phyloP scores from a whole-genome alignment of 1,140 invertebrate species.

The Brachystomella parvula region DNA sequence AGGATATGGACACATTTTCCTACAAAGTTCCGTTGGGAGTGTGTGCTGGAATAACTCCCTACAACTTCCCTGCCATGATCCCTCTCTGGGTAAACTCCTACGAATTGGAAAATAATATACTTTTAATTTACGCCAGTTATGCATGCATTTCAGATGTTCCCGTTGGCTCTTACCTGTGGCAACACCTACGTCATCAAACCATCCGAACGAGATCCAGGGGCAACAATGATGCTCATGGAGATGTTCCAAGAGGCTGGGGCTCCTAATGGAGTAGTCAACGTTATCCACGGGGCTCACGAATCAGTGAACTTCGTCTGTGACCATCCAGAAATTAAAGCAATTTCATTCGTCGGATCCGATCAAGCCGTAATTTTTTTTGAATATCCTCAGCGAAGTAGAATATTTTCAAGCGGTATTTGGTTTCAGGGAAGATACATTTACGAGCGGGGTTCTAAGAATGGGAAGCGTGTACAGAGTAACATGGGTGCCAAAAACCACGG shows the following conservation, averaged over 20 bases:
- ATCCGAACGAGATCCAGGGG: conserved; percentile 94
- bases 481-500: conserved; percentile 99
- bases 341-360: conserved; percentile 98
- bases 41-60: conserved; percentile 79
- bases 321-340: conserved; percentile 88
- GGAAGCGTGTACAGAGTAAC: conserved; percentile 95
- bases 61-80: conserved; percentile 99
- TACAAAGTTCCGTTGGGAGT: conserved; percentile 46
- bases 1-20: conserved; percentile 86
- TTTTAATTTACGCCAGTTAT: conserved; percentile 4
- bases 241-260: conserved; percentile 74
- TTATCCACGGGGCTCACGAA: conserved; percentile 90
- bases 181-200: conserved; percentile 70
- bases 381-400: conserved; percentile 4
- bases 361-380: conserved; percentile 58
- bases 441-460: conserved; percentile 72
- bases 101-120: neutral
- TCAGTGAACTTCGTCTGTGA: conserved; percentile 96
- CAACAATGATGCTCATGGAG: conserved; percentile 88
- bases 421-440: conserved; percentile 89
- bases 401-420: no score
- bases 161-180: conserved; percentile 83
- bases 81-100: conserved; percentile 71
- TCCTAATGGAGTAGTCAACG: conserved; percentile 87
- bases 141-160: conserved; percentile 66